Percentiles rank a stretch among this genome's conserved stretches.
These are phyloP conservation scores for Tribolium freemani DNA, from an alignment of 2,888 invertebrate species.

Conservation along the genomic window DNA sequence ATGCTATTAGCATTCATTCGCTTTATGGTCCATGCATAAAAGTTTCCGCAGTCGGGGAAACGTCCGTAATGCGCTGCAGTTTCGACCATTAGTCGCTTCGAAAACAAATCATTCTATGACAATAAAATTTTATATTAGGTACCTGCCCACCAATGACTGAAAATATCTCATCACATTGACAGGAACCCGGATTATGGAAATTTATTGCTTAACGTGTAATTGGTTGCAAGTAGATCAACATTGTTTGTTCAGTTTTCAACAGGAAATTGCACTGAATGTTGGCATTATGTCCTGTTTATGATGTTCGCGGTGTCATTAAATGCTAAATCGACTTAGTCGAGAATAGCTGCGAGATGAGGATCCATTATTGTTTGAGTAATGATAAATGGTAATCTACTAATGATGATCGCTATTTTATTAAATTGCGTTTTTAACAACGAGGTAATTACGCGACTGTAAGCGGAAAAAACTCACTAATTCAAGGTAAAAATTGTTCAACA, in stretches of 20 bases:
- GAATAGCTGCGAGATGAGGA: background rate
- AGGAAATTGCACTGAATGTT: conserved; percentile 13
- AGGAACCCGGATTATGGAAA: background rate
- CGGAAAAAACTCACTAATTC: background rate
- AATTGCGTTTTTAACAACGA: background rate
- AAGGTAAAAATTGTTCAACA: background rate
- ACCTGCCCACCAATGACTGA: conserved; percentile 1
- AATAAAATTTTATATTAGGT: conserved; percentile 23
- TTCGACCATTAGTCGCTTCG: conserved; percentile 39
- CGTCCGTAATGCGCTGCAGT: conserved; percentile 58
- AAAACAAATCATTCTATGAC: conserved; percentile 53
- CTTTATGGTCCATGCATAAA: conserved; percentile 74
- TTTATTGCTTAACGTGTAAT: background rate
- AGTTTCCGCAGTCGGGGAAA: conserved; percentile 68
- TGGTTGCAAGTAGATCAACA: conserved; percentile 6
- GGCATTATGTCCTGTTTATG: conserved; percentile 9
- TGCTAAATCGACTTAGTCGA: background rate
- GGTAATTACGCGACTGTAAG: background rate
- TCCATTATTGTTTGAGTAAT: background rate
- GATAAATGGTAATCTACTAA: background rate
- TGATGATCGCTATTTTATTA: background rate
- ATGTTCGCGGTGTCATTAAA: conserved; percentile 8
- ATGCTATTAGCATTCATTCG: conserved; percentile 75
- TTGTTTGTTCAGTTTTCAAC: conserved; percentile 18
- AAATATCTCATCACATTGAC: too few species aligned